phyloP scores from a whole-genome alignment of 2,888 invertebrate genomes.

The Apodemia hepburni region DNA sequence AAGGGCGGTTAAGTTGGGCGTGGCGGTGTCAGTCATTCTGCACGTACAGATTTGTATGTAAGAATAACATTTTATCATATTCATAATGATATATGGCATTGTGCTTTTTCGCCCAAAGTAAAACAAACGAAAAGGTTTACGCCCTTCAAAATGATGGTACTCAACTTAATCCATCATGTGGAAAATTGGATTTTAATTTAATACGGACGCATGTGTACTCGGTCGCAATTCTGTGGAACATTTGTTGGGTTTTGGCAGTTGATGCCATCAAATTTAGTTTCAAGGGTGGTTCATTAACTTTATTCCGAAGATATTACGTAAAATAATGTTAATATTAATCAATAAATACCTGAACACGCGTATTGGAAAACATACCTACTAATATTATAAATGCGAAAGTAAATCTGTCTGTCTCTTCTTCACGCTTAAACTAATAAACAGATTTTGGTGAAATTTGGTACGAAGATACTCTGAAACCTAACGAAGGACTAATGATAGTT shows the following conservation, averaged over 20 bases:
- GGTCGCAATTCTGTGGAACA: slow-evolving; percentile 21
- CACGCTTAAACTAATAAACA: no score
- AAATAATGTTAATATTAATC: not conserved
- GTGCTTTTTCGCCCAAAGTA: slow-evolving; percentile 11
- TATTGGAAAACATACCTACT: no score
- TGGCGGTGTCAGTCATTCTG: slow-evolving; percentile 5
- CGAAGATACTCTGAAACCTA: no score
- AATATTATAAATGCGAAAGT: no score
- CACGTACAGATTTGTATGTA: slow-evolving; percentile 6
- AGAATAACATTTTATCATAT: not conserved
- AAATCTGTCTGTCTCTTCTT: no score
- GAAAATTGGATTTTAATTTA: slow-evolving; percentile 29
- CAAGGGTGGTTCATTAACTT: not conserved
- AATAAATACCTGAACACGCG: not conserved
- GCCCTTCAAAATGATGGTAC: slow-evolving; percentile 26
- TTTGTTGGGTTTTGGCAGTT: slow-evolving; percentile 20
- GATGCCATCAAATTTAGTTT: slow-evolving; percentile 14
- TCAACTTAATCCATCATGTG: slow-evolving; percentile 27
- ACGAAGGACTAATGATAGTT: no score
- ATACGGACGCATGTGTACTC: slow-evolving; percentile 22
- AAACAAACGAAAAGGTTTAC: slow-evolving; percentile 21
- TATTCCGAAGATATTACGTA: not conserved
- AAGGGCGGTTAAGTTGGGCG: slow-evolving; percentile 10
- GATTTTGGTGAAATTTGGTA: no score
- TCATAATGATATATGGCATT: not conserved